Evolutionary conservation across 2,888 invertebrate genomes (phyloP).

Genomic region (Pachycephus smyrnensis): DNA sequence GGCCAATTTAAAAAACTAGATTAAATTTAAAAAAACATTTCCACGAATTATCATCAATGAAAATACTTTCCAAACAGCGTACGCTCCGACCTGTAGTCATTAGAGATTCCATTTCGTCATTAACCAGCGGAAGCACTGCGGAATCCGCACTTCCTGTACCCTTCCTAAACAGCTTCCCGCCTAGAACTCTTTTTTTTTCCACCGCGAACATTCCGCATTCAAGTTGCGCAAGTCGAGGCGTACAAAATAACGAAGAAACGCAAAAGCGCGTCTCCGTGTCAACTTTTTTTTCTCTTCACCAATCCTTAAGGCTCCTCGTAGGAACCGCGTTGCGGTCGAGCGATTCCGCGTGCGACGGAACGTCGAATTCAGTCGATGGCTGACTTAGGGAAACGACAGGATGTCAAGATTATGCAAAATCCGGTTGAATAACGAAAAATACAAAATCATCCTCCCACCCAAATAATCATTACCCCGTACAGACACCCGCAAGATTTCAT

Average conservation of each 20-base stretch:
- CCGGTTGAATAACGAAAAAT: not conserved
- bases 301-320: no score
- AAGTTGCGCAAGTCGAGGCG: not conserved
- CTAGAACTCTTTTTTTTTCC: not conserved
- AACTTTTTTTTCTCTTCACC: no score
- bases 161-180: not conserved
- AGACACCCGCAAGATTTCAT: not conserved
- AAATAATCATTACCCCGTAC: not conserved
- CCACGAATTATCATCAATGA: no score
- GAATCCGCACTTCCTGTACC: slow-evolving; percentile 20
- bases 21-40: no score
- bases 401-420: not conserved
- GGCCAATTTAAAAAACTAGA: no score
- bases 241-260: not conserved
- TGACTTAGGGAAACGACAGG: not conserved
- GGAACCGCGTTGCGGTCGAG: not conserved
- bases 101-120: not conserved
- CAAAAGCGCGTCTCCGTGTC: not conserved
- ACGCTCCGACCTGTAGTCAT: not conserved
- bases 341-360: not conserved
- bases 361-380: not conserved
- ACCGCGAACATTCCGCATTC: slow-evolving; percentile 11
- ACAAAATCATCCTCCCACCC: not conserved
- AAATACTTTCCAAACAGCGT: not conserved
- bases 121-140: slow-evolving; percentile 17